A percentile compares a stretch with the other conserved stretches of the same genome.
Evolutionary conservation across 2,797 vertebrate species (phyloP).

Genomic region (Tenualosa ilisha): DNA sequence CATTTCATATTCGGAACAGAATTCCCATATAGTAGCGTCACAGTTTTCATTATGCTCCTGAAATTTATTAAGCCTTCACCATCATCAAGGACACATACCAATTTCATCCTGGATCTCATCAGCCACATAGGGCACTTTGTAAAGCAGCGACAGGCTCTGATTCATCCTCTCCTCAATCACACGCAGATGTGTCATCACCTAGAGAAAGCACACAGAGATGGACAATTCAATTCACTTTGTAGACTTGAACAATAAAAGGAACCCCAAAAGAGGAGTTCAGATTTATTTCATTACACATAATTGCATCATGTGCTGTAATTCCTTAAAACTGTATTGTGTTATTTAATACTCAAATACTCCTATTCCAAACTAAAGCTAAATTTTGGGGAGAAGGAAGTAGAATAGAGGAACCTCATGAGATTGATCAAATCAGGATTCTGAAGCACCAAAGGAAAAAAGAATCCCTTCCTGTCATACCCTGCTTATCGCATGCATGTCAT

Average conservation of each 20-base stretch:
- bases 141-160: conserved; percentile 94
- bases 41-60: neutral
- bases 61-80: neutral
- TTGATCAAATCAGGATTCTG: neutral
- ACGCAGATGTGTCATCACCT: conserved; percentile 98
- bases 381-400: neutral
- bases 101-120: conserved; percentile 97
- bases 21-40: neutral
- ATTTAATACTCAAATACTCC: neutral
- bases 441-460: neutral
- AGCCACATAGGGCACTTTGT: conserved; percentile 95
- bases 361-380: neutral
- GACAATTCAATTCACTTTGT: neutral
- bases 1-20: neutral
- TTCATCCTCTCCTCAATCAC: conserved; percentile 98
- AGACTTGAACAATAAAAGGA: neutral
- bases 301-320: neutral
- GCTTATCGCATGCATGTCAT: conserved; percentile 53
- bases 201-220: neutral
- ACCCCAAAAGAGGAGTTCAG: neutral
- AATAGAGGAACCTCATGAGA: no score
- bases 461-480: neutral
- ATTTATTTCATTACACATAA: neutral
- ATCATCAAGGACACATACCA: conserved; percentile 62
- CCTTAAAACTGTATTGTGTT: neutral